Evolutionary conservation across 2,888 invertebrate species (phyloP).

Genomic region (Drosophila prolongata): DNA sequence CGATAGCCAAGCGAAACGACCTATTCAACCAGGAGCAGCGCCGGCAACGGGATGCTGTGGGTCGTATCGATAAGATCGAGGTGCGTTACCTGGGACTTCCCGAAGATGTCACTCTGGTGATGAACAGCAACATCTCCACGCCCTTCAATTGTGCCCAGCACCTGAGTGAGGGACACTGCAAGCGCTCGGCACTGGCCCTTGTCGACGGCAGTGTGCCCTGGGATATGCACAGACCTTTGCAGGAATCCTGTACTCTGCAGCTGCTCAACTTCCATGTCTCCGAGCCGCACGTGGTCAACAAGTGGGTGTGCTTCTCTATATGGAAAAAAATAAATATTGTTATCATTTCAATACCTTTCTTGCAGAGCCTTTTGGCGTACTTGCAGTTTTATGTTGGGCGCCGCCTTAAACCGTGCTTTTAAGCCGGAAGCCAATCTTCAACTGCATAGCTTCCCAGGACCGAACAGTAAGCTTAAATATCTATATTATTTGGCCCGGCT

Average conservation of each 20-base stretch:
- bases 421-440: slow-evolving; percentile 90
- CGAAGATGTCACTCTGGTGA: slow-evolving; percentile 90
- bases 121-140: slow-evolving; percentile 97
- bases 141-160: slow-evolving; percentile 96
- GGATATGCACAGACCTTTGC: slow-evolving; percentile 97
- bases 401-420: slow-evolving; percentile 91
- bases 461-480: slow-evolving; percentile 88
- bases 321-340: background rate
- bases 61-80: slow-evolving; percentile 96
- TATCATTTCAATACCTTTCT: background rate
- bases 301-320: slow-evolving; percentile 61
- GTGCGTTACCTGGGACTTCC: slow-evolving; percentile 91
- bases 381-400: slow-evolving; percentile 95
- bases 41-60: slow-evolving; percentile 89
- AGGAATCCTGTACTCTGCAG: slow-evolving; percentile 87
- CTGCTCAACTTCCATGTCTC: slow-evolving; percentile 85
- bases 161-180: slow-evolving; percentile 89
- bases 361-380: slow-evolving; percentile 95
- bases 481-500: no score
- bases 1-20: slow-evolving; percentile 87
- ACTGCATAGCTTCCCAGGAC: slow-evolving; percentile 96
- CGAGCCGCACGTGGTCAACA: slow-evolving; percentile 83
- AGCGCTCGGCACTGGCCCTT: slow-evolving; percentile 91
- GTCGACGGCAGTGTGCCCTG: slow-evolving; percentile 91
- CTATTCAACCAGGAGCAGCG: slow-evolving; percentile 92